Conservation (phyloP, 1,140 invertebrate genomes). For the Eulimnadia texana region DNA sequence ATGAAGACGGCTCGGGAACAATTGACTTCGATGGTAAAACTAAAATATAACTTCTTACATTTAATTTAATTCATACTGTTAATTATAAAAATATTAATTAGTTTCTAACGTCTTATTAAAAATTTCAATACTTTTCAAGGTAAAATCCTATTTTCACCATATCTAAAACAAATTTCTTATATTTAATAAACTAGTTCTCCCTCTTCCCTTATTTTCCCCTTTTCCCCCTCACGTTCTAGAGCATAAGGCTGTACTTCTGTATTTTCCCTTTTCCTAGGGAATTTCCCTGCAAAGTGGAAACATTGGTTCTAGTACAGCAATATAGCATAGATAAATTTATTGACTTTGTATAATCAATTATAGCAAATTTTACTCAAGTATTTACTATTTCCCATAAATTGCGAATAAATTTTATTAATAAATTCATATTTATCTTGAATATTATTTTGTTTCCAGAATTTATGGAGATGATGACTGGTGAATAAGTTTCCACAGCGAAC, state of each 20-base stretch:
- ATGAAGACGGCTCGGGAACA: slow-evolving; percentile 80
- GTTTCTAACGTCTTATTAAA: background rate
- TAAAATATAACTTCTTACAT: too few species aligned
- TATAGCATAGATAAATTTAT: too few species aligned
- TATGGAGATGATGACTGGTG: slow-evolving; percentile 92
- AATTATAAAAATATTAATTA: background rate
- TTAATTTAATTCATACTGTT: background rate
- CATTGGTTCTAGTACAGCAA: too few species aligned
- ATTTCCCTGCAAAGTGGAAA: too few species aligned
- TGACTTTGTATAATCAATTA: too few species aligned
- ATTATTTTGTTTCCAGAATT: slow-evolving; percentile 56
- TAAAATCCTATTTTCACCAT: background rate
- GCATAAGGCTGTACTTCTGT: too few species aligned
- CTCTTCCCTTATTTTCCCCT: too few species aligned
- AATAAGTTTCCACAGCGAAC: slow-evolving; percentile 51
- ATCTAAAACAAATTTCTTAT: too few species aligned
- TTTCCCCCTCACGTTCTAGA: too few species aligned
- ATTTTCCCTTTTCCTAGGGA: too few species aligned
- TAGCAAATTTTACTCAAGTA: background rate
- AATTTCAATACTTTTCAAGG: background rate
- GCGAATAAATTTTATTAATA: background rate
- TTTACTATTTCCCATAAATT: background rate
- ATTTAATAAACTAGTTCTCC: too few species aligned
- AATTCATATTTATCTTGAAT: background rate
- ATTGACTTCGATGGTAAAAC: slow-evolving; percentile 58